These are phyloP conservation scores for Mustelus asterias DNA, from an alignment of 2,113 vertebrate genomes.

Conservation along the genomic window DNA sequence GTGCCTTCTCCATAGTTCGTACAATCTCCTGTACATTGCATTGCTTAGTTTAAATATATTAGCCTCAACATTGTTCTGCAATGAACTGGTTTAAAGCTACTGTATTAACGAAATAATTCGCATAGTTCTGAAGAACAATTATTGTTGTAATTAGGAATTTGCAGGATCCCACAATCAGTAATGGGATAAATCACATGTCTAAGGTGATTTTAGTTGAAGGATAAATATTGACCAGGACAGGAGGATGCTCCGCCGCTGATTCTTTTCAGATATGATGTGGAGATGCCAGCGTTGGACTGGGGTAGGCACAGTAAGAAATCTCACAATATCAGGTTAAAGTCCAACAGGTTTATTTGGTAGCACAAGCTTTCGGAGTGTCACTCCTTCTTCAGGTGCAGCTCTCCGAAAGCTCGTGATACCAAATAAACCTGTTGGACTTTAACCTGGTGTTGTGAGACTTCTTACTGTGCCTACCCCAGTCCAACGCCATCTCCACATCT, in stretches of 20 bases:
- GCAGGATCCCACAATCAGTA: neutral
- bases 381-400: too few relatives aligned
- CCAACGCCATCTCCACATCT: neutral
- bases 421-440: too few relatives aligned
- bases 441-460: too few relatives aligned
- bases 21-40: neutral
- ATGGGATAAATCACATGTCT: neutral
- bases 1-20: neutral
- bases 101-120: neutral
- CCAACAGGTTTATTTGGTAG: too few relatives aligned
- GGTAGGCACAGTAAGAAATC: too few relatives aligned
- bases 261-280: neutral
- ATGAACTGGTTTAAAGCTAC: neutral
- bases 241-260: neutral
- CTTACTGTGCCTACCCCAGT: too few relatives aligned
- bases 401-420: too few relatives aligned
- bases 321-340: too few relatives aligned
- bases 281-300: too few relatives aligned
- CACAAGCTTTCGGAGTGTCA: too few relatives aligned
- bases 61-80: neutral
- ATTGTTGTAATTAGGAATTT: neutral
- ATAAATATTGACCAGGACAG: neutral
- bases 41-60: neutral
- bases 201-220: neutral
- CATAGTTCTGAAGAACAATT: neutral